Percentiles rank a stretch among this genome's conserved stretches.
phyloP scores from a whole-genome alignment of 2,113 vertebrate genomes.

The Poeciliopsis prolifica region DNA sequence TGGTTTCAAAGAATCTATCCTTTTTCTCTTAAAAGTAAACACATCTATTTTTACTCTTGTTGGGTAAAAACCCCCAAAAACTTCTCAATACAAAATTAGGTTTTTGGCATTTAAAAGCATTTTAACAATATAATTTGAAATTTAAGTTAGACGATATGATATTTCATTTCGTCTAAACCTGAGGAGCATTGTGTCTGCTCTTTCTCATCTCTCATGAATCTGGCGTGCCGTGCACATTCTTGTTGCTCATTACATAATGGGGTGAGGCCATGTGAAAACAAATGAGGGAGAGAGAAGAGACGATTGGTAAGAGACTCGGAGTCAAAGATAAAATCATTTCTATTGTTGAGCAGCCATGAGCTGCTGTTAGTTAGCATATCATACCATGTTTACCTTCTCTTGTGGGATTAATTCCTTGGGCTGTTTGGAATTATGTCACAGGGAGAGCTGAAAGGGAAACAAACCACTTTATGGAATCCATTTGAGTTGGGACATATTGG shows the following conservation, averaged over 20 bases:
- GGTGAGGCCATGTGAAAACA: slow-evolving; percentile 32
- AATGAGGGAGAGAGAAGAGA: slow-evolving; percentile 30
- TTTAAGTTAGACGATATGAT: no score
- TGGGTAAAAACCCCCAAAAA: no score
- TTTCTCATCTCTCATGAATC: slow-evolving; percentile 25
- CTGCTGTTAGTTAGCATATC: not conserved
- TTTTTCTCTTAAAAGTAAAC: no score
- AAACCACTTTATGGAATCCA: not conserved
- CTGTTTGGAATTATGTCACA: not conserved
- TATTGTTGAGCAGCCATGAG: slow-evolving; percentile 4
- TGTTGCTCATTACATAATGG: slow-evolving; percentile 58
- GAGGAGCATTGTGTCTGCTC: no score
- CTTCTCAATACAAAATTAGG: no score
- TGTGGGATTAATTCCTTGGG: not conserved
- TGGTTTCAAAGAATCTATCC: no score
- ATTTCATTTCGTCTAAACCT: no score
- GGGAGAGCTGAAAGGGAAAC: not conserved
- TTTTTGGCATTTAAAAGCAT: no score
- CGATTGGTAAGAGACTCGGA: slow-evolving; percentile 4
- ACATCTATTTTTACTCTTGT: no score
- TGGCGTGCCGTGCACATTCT: slow-evolving; percentile 11
- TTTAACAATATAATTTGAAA: no score
- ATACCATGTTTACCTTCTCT: not conserved
- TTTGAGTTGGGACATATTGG: not conserved
- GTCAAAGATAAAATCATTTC: slow-evolving; percentile 20